Percentiles rank a stretch among this genome's conserved stretches.
Evolutionary conservation across 2,797 vertebrate species (phyloP).

Genomic region (Psittacula derbiana): DNA sequence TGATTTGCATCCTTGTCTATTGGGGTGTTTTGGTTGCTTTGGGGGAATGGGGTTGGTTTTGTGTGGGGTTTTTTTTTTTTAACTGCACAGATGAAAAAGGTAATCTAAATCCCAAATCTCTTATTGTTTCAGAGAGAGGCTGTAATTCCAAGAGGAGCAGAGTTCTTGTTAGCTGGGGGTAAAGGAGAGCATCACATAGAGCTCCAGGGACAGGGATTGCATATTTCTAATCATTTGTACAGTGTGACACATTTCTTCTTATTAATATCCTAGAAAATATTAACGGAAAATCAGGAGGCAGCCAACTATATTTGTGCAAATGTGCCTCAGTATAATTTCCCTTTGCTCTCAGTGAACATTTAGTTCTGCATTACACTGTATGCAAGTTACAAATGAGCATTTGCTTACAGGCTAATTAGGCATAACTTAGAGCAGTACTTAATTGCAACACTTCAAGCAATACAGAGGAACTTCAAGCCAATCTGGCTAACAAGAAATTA

Average conservation of each 20-base stretch:
- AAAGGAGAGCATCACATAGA: not conserved
- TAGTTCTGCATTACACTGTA: not conserved
- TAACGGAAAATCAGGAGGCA: not conserved
- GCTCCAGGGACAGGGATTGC: not conserved
- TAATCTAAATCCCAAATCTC: not conserved
- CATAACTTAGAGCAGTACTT: conserved; percentile 26
- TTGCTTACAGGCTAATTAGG: conserved; percentile 47
- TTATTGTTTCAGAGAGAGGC: not conserved
- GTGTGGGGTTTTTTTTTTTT: not conserved
- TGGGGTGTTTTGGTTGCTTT: not conserved
- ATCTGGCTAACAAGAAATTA: conserved; percentile 22
- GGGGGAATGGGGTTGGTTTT: not conserved
- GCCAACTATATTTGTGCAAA: conserved; percentile 20
- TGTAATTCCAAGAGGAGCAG: not conserved
- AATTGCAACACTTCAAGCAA: conserved; percentile 14
- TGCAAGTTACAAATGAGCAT: conserved; percentile 32
- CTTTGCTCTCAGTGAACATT: conserved; percentile 12
- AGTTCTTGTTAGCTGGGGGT: not conserved
- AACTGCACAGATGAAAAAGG: not conserved
- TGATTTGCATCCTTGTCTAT: not conserved
- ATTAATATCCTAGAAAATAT: not conserved
- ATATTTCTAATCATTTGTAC: not conserved
- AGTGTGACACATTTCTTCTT: not conserved
- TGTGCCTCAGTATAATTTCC: conserved; percentile 2
- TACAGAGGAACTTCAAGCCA: not conserved